Evolutionary conservation across 2,888 invertebrate genomes (phyloP).

Genomic region (Proisotoma minuta): DNA sequence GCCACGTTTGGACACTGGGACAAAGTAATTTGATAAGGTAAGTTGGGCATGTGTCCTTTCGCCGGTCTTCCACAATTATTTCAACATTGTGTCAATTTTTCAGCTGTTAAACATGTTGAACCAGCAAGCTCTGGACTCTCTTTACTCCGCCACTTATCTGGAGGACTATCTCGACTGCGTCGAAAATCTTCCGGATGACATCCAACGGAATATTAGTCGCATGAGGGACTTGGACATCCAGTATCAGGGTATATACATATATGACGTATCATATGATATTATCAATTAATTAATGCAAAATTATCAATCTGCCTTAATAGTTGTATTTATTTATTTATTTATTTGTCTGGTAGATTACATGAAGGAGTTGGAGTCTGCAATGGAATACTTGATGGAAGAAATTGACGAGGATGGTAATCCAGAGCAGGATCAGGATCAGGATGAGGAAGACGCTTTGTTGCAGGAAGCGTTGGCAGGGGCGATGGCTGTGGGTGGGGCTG

Average conservation of each 20-base stretch:
- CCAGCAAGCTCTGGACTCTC: conserved; percentile 73
- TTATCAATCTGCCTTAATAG: not conserved
- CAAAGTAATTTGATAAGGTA: no score
- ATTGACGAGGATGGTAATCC: not conserved
- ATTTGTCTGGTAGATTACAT: not conserved
- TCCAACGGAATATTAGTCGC: conserved; percentile 85
- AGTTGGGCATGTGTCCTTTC: no score
- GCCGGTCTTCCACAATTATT: no score
- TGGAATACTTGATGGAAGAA: conserved; percentile 4
- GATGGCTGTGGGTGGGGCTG: conserved; percentile 34
- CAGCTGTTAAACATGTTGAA: conserved; percentile 34
- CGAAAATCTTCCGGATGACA: conserved; percentile 91
- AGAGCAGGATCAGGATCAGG: not conserved
- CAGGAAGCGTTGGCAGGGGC: no score
- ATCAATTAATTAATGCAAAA: not conserved
- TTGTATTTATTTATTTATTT: not conserved
- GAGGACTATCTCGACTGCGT: conserved; percentile 95
- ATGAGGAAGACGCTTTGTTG: not conserved
- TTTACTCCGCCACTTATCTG: conserved; percentile 85
- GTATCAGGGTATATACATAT: conserved; percentile 80
- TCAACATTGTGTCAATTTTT: no score
- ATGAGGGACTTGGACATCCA: conserved; percentile 88
- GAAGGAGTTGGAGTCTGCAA: conserved; percentile 5
- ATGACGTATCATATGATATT: no score
- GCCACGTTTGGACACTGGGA: no score